Percentiles rank a stretch among this genome's conserved stretches.
Conservation (phyloP, 2,888 invertebrate species). For the Alcis repandata region DNA sequence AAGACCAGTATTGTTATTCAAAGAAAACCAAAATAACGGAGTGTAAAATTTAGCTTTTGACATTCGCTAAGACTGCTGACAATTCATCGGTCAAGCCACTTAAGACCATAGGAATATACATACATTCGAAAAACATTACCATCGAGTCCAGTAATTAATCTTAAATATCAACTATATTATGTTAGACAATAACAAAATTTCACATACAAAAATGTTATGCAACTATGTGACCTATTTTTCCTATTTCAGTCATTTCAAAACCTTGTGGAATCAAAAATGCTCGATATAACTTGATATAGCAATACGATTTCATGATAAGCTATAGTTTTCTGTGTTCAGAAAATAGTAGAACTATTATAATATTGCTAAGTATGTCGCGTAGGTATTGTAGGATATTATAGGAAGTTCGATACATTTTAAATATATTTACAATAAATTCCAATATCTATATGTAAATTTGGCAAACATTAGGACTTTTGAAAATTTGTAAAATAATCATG, state of each 20-base stretch:
- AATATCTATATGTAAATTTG: background rate
- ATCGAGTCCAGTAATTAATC: no score
- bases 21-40: background rate
- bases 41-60: no score
- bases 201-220: background rate
- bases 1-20: background rate
- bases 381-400: conserved; percentile 1
- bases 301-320: conserved; percentile 23
- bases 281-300: background rate
- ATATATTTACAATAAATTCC: background rate
- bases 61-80: no score
- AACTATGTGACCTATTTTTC: background rate
- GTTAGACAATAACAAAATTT: no score
- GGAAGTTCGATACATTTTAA: conserved; percentile 12
- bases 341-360: conserved; percentile 25
- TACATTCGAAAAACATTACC: no score
- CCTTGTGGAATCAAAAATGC: conserved; percentile 34
- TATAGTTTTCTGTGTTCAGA: conserved; percentile 26
- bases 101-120: no score
- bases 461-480: background rate
- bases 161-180: no score
- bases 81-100: no score
- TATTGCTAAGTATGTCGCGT: conserved; percentile 28
- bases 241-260: background rate
- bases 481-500: background rate